These are phyloP conservation scores for Tetranychus truncatus DNA, from an alignment of 2,888 invertebrate genomes.

Conservation along the genomic window DNA sequence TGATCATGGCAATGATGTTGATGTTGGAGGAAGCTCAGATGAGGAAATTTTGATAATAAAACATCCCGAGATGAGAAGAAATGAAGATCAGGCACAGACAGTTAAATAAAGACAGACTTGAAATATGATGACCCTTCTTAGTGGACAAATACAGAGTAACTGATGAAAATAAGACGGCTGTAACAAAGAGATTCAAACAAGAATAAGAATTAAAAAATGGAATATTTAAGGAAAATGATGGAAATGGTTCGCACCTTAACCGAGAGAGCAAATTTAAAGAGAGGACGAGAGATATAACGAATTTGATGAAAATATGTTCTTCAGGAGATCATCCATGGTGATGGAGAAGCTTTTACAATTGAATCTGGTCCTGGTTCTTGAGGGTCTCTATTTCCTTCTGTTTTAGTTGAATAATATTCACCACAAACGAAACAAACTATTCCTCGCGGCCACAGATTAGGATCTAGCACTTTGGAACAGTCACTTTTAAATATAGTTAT, in stretches of 20 bases:
- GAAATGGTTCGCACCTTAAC: neutral
- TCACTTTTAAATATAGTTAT: constrained; percentile 10
- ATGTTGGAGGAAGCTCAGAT: neutral
- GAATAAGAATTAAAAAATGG: too few species aligned
- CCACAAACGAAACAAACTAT: constrained; percentile 13
- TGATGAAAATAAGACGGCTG: neutral
- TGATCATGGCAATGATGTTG: neutral
- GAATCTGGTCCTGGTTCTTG: constrained; percentile 10
- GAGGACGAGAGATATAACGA: neutral
- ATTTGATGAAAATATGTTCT: neutral
- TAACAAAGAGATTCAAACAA: neutral
- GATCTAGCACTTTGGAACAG: constrained; percentile 3
- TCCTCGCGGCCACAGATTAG: constrained; percentile 14
- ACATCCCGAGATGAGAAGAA: neutral
- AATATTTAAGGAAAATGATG: neutral
- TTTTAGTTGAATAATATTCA: constrained; percentile 16
- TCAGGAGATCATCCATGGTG: constrained; percentile 5
- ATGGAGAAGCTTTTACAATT: constrained; percentile 1
- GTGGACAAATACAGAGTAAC: neutral
- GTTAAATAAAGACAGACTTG: neutral
- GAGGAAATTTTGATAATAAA: neutral
- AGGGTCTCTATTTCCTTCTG: constrained; percentile 11
- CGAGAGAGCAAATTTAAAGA: neutral
- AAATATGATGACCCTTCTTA: neutral
- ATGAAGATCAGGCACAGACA: neutral